Percentiles rank a stretch among this genome's conserved stretches.
Evolutionary conservation across 2,888 invertebrate genomes (phyloP).

Genomic region (Calephelis perditalis): DNA sequence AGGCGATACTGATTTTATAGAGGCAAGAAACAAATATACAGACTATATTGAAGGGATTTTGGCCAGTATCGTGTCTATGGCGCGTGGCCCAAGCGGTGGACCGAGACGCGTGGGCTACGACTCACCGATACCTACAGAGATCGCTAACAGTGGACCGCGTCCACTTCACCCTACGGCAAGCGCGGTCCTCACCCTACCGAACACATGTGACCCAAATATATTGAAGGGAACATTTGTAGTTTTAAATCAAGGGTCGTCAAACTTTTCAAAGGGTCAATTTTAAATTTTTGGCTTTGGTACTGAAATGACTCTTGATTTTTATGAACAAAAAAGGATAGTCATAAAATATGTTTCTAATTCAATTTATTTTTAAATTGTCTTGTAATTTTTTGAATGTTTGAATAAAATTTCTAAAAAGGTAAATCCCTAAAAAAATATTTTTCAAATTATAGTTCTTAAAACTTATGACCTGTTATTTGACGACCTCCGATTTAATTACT

Average conservation of each 20-base stretch:
- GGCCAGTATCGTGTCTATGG: conserved; percentile 35
- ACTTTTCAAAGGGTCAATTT: too few species aligned
- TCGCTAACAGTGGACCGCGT: conserved; percentile 63
- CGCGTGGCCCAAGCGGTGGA: conserved; percentile 43
- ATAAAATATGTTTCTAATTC: too few species aligned
- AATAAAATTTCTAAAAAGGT: too few species aligned
- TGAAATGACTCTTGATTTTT: too few species aligned
- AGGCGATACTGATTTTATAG: conserved; percentile 37
- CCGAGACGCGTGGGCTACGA: conserved; percentile 44
- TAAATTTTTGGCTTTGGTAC: too few species aligned
- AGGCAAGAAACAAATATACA: conserved; percentile 19
- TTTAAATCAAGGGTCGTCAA: conserved; percentile 1
- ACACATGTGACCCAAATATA: conserved; percentile 12
- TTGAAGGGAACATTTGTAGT: not conserved
- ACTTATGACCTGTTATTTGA: conserved; percentile 1
- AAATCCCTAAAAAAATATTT: too few species aligned
- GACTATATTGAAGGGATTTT: conserved; percentile 13
- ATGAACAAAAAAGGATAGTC: too few species aligned
- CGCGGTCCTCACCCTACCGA: conserved; percentile 42
- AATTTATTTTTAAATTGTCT: too few species aligned
- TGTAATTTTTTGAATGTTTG: too few species aligned
- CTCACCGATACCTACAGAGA: conserved; percentile 68
- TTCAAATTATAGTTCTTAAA: not conserved
- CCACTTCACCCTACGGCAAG: conserved; percentile 58
- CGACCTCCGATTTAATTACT: not conserved